These are phyloP conservation scores for Ceratoteleas bidentatus DNA, from an alignment of 1,140 invertebrate species.

Conservation along the genomic window DNA sequence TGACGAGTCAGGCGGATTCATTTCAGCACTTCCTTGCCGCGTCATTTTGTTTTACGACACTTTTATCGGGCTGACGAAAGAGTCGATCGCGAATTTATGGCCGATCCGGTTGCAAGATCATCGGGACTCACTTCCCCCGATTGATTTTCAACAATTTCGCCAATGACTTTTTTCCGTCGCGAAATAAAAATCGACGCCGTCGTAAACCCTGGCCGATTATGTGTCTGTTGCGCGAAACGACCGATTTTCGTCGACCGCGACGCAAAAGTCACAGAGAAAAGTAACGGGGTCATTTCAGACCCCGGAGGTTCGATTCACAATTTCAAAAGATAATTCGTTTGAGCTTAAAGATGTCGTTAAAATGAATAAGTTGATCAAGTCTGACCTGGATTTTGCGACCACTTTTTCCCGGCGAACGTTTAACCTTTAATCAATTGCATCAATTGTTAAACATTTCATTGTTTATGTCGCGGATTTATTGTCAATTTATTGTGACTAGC, in stretches of 20 bases:
- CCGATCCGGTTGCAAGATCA: constrained; percentile 1
- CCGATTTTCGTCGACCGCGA: constrained; percentile 8
- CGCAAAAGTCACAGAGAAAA: not conserved
- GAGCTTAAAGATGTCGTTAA: constrained; percentile 35
- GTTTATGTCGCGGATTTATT: not conserved
- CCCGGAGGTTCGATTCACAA: constrained; percentile 18
- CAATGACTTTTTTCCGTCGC: not conserved
- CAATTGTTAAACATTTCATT: too few relatives aligned
- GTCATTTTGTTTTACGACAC: constrained; percentile 28
- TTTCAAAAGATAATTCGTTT: constrained; percentile 35
- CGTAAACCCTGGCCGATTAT: constrained; percentile 5
- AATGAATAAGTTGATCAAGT: constrained; percentile 42
- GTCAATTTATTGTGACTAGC: not conserved
- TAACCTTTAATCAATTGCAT: constrained; percentile 39
- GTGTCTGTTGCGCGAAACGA: constrained; percentile 6
- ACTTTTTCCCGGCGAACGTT: constrained; percentile 37
- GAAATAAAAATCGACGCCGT: not conserved
- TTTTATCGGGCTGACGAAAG: constrained; percentile 31
- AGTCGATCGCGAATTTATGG: constrained; percentile 2
- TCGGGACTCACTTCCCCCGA: not conserved
- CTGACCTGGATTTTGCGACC: constrained; percentile 40
- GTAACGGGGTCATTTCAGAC: constrained; percentile 7
- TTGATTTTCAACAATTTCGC: constrained; percentile 6
- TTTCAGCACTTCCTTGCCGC: constrained; percentile 40
- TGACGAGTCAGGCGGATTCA: constrained; percentile 53